A percentile compares a stretch with the other conserved stretches of the same genome.
These are phyloP conservation scores for Agriopis marginaria DNA, from an alignment of 2,888 invertebrate species.

Conservation along the genomic window DNA sequence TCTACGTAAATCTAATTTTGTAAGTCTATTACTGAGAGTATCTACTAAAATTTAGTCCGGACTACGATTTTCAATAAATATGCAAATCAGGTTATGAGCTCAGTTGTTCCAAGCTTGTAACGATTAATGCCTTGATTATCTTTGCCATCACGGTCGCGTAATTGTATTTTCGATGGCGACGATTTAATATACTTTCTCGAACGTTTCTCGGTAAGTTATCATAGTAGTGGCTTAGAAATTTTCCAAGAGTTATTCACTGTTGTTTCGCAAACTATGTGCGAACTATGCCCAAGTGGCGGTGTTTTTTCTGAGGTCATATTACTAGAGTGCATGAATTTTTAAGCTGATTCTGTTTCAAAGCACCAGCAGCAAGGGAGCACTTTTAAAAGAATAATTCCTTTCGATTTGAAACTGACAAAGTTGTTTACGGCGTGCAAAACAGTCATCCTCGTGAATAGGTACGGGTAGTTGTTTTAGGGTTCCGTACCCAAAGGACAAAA, in stretches of 20 bases:
- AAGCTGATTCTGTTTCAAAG: conserved; percentile 46
- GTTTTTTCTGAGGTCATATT: conserved; percentile 52
- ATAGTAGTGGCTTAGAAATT: conserved; percentile 53
- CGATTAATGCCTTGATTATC: conserved; percentile 61
- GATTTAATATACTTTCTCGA: conserved; percentile 48
- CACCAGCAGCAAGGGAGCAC: conserved; percentile 51
- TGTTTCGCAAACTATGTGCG: conserved; percentile 63
- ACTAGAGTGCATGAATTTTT: conserved; percentile 51
- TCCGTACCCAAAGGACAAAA: no score
- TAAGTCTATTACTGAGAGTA: conserved; percentile 56
- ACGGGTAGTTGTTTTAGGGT: conserved; percentile 61
- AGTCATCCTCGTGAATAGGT: conserved; percentile 57
- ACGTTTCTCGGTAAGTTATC: conserved; percentile 49
- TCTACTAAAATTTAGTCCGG: conserved; percentile 60
- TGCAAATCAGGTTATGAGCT: conserved; percentile 69
- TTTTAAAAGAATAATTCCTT: conserved; percentile 64
- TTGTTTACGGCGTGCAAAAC: conserved; percentile 67
- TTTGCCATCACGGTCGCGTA: conserved; percentile 55
- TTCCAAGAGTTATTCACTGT: conserved; percentile 59
- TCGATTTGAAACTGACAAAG: conserved; percentile 66
- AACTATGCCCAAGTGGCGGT: conserved; percentile 65
- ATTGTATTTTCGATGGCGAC: conserved; percentile 53
- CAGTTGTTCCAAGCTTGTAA: conserved; percentile 62
- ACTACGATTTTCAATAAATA: conserved; percentile 73
- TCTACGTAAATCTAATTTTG: conserved; percentile 59